These are phyloP conservation scores for Stictonetta naevosa DNA, from an alignment of 2,113 vertebrate genomes.

Conservation along the genomic window DNA sequence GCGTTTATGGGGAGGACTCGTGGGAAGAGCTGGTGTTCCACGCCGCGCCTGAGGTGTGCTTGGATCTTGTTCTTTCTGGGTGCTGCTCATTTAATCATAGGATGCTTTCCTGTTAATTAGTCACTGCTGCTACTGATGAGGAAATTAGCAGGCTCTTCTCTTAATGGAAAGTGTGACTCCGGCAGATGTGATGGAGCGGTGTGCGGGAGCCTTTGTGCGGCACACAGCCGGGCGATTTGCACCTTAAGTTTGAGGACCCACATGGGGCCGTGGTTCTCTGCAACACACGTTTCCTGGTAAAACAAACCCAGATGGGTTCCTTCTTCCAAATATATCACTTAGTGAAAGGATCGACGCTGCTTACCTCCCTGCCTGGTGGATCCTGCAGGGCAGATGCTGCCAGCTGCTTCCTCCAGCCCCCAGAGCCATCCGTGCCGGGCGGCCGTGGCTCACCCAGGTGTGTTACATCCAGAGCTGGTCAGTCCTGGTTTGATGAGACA, in stretches of 20 bases:
- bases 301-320: not conserved
- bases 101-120: slow-evolving; percentile 56
- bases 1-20: not conserved
- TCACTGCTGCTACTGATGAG: slow-evolving; percentile 14
- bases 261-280: not conserved
- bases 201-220: not conserved
- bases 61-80: not conserved
- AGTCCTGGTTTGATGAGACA: not conserved
- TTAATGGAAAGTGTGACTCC: slow-evolving; percentile 8
- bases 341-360: not conserved
- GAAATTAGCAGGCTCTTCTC: slow-evolving; percentile 39
- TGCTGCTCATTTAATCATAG: slow-evolving; percentile 35
- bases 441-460: not conserved
- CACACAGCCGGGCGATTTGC: not conserved
- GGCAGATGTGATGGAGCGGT: not conserved
- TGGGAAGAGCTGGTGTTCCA: not conserved
- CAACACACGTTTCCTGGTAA: not conserved
- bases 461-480: not conserved
- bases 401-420: fast-evolving
- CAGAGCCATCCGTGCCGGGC: not conserved
- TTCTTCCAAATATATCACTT: not conserved
- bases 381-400: not conserved
- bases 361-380: not conserved
- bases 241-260: not conserved
- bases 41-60: not conserved